Percentiles rank a stretch among this genome's conserved stretches.
Conservation (phyloP, 2,888 invertebrate genomes). For the Crepidodera aurea region DNA sequence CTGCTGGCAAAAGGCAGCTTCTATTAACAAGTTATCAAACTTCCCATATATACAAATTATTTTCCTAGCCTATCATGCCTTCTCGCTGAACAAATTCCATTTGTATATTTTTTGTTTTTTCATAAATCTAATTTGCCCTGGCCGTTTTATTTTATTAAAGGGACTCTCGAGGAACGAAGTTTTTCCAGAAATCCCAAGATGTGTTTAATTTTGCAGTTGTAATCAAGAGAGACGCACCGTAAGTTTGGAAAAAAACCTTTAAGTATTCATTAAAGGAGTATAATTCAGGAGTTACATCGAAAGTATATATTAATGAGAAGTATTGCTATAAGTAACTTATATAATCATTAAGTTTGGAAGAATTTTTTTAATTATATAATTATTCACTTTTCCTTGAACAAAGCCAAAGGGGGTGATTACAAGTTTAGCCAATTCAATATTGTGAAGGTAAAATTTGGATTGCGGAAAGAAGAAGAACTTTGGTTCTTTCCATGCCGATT, state of each 20-base stretch:
- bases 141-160: conserved; percentile 45
- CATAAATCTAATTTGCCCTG: conserved; percentile 51
- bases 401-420: too few relatives aligned
- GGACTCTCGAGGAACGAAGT: conserved; percentile 36
- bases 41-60: background rate
- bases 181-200: conserved; percentile 27
- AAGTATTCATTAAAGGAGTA: conserved; percentile 21
- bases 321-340: too few relatives aligned
- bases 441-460: too few relatives aligned
- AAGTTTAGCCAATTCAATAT: too few relatives aligned
- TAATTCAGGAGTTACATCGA: too few relatives aligned
- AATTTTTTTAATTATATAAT: too few relatives aligned
- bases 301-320: too few relatives aligned
- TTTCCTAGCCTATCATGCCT: conserved; percentile 35
- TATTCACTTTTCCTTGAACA: too few relatives aligned
- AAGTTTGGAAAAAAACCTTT: conserved; percentile 20
- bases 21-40: background rate
- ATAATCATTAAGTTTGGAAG: too few relatives aligned
- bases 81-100: conserved; percentile 48
- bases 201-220: conserved; percentile 26
- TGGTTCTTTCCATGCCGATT: too few relatives aligned
- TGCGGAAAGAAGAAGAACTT: too few relatives aligned
- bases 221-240: conserved; percentile 20
- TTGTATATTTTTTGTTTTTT: conserved; percentile 47
- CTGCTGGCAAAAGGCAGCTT: too few relatives aligned